These are phyloP conservation scores for Drosophila basisetae DNA, from an alignment of 2,888 invertebrate species.

Conservation along the genomic window DNA sequence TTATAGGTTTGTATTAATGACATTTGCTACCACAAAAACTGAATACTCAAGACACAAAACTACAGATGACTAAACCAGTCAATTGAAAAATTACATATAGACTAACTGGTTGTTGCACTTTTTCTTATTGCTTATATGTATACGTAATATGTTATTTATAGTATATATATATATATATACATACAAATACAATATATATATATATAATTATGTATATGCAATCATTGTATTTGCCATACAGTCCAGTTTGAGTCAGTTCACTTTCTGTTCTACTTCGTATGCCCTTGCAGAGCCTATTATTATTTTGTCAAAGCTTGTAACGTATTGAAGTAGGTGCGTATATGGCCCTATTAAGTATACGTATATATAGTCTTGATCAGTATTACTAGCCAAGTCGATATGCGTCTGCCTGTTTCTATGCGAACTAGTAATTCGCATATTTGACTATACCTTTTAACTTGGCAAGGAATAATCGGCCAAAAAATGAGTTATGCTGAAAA, in stretches of 20 bases:
- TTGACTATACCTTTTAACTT: background rate
- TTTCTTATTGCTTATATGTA: background rate
- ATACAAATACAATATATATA: background rate
- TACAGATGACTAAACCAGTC: background rate
- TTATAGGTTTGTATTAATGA: background rate
- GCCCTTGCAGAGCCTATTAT: no score
- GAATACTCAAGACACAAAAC: background rate
- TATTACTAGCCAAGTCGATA: background rate
- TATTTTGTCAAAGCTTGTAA: no score
- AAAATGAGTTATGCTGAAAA: background rate
- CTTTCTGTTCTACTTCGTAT: background rate
- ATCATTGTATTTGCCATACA: background rate
- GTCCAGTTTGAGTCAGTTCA: conserved; percentile 8
- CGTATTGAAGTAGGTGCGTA: no score
- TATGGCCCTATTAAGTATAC: background rate
- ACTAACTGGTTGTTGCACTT: background rate
- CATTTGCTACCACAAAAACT: background rate
- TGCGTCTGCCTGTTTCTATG: background rate
- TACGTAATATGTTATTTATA: background rate
- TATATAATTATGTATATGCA: background rate
- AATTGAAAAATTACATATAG: background rate
- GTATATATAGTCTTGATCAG: background rate
- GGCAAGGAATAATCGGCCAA: background rate
- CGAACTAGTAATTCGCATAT: background rate
- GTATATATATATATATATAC: background rate